phyloP scores from a whole-genome alignment of 2,888 invertebrate genomes.

The Yponomeuta cagnagella region DNA sequence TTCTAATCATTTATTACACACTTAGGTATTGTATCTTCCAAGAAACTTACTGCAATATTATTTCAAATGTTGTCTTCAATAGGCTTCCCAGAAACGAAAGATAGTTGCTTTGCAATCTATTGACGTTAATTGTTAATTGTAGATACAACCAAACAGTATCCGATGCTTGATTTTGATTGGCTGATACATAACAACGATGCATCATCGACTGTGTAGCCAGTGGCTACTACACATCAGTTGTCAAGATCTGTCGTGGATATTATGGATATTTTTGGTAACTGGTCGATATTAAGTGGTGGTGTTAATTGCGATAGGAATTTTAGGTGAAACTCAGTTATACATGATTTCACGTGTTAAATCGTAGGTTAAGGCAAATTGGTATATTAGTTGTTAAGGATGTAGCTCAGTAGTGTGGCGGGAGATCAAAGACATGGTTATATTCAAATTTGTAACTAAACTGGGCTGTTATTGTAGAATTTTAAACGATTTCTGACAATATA shows the following conservation, averaged over 20 bases:
- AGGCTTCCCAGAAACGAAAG: neutral
- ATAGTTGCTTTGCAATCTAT: constrained; percentile 17
- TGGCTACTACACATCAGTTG: constrained; percentile 39
- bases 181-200: constrained; percentile 69
- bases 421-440: too few species aligned
- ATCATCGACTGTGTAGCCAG: constrained; percentile 53
- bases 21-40: too few species aligned
- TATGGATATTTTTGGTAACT: constrained; percentile 42
- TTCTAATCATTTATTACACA: too few species aligned
- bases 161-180: constrained; percentile 77
- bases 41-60: neutral
- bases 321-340: neutral
- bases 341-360: neutral
- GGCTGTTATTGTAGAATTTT: too few species aligned
- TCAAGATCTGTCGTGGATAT: constrained; percentile 27
- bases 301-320: constrained; percentile 12
- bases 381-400: neutral
- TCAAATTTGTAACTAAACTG: too few species aligned
- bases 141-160: constrained; percentile 74
- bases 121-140: constrained; percentile 67
- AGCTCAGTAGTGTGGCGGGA: too few species aligned
- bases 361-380: too few species aligned
- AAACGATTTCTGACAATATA: too few species aligned
- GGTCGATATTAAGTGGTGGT: constrained; percentile 27
- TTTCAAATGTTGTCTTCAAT: neutral